Conservation (phyloP, 2,888 invertebrate species). For the Bombylius discolor region DNA sequence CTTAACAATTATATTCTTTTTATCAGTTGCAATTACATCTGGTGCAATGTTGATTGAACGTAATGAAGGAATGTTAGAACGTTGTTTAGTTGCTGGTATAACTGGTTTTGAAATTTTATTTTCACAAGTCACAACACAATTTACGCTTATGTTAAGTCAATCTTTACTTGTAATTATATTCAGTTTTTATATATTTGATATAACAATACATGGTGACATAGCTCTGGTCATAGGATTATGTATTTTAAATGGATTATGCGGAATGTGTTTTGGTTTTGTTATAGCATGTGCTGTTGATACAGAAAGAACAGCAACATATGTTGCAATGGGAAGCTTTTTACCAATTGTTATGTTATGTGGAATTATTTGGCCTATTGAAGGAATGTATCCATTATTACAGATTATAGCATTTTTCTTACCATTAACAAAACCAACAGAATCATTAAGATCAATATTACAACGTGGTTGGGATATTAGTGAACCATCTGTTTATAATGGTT, state of each 20-base stretch:
- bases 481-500: slow-evolving; percentile 67
- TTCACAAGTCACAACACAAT: slow-evolving; percentile 78
- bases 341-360: slow-evolving; percentile 78
- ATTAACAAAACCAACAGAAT: slow-evolving; percentile 77
- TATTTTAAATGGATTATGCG: slow-evolving; percentile 73
- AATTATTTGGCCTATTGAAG: slow-evolving; percentile 91
- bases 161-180: slow-evolving; percentile 64
- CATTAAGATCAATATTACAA: slow-evolving; percentile 70
- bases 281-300: slow-evolving; percentile 68
- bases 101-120: slow-evolving; percentile 68
- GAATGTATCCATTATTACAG: slow-evolving; percentile 65
- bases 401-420: slow-evolving; percentile 66
- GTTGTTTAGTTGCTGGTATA: slow-evolving; percentile 76
- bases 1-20: slow-evolving; percentile 81
- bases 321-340: slow-evolving; percentile 73
- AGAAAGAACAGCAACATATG: slow-evolving; percentile 71
- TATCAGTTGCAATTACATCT: slow-evolving; percentile 84
- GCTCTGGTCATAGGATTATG: slow-evolving; percentile 61
- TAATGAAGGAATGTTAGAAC: slow-evolving; percentile 79
- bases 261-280: slow-evolving; percentile 86
- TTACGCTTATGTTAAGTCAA: slow-evolving; percentile 76
- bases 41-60: slow-evolving; percentile 79
- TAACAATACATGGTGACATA: slow-evolving; percentile 65
- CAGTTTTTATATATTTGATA: slow-evolving; percentile 61
- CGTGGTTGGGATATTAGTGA: slow-evolving; percentile 65